phyloP scores from a whole-genome alignment of 2,797 vertebrate genomes.

The Gambusia yucatana region DNA sequence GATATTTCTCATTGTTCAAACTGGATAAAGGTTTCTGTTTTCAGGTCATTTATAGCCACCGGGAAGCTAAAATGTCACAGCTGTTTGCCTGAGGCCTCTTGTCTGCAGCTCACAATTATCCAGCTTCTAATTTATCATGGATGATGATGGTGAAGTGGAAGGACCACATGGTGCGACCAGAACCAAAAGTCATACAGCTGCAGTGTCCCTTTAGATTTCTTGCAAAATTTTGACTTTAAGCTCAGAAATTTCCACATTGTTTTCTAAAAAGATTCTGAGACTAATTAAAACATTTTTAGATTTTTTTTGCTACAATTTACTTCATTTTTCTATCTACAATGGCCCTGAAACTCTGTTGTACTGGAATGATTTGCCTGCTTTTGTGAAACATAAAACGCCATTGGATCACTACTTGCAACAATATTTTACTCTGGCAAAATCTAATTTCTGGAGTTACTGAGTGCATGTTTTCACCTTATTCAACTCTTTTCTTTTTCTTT shows the following conservation, averaged over 20 bases:
- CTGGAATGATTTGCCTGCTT: not conserved
- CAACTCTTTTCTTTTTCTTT: not conserved
- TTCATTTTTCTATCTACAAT: no score
- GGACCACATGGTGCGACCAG: constrained; percentile 13
- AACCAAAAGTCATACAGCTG: constrained; percentile 26
- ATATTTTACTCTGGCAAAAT: not conserved
- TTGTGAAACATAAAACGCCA: not conserved
- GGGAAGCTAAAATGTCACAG: constrained; percentile 71
- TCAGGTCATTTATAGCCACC: constrained; percentile 56
- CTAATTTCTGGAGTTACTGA: not conserved
- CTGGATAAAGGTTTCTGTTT: constrained; percentile 21
- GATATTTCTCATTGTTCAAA: constrained; percentile 6
- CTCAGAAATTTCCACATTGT: no score
- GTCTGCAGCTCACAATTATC: constrained; percentile 40
- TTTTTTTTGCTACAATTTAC: no score
- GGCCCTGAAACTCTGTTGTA: no score
- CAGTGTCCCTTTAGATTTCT: constrained; percentile 1
- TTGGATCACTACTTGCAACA: not conserved
- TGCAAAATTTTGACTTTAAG: no score
- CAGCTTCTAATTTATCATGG: constrained; percentile 57
- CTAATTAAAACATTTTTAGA: no score
- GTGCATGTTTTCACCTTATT: not conserved
- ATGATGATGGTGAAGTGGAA: constrained; percentile 50
- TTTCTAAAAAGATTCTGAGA: no score
- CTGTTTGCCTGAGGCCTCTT: constrained; percentile 51